Conservation (phyloP, 2,888 invertebrate genomes). For the Catocala nupta region DNA sequence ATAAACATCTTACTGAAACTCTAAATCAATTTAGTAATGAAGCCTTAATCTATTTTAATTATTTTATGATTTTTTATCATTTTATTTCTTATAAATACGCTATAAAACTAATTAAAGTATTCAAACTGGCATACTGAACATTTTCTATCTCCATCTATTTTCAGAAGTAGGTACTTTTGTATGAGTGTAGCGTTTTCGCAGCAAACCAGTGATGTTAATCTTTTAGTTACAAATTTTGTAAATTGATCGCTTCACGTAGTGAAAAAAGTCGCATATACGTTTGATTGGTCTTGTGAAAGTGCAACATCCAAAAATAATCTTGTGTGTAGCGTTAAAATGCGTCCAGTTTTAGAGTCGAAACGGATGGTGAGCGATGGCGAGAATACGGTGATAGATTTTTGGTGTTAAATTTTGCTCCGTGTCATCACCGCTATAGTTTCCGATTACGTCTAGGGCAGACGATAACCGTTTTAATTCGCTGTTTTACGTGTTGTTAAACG, state of each 20-base stretch:
- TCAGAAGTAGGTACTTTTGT: conserved; percentile 91
- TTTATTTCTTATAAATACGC: neutral
- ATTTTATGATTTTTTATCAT: neutral
- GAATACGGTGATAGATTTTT: conserved; percentile 88
- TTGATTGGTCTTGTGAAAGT: conserved; percentile 83
- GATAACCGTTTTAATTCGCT: conserved; percentile 75
- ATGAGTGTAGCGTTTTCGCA: conserved; percentile 88
- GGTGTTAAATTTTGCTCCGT: conserved; percentile 87
- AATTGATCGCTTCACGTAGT: conserved; percentile 82
- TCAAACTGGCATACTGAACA: conserved; percentile 77
- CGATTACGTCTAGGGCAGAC: conserved; percentile 75
- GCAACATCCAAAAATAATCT: conserved; percentile 78
- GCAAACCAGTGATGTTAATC: conserved; percentile 89
- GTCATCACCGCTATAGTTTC: conserved; percentile 84
- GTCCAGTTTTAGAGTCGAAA: conserved; percentile 85
- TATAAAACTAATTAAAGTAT: conserved; percentile 57
- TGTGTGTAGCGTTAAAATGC: conserved; percentile 86
- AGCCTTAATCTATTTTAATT: conserved; percentile 12
- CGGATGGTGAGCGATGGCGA: conserved; percentile 88
- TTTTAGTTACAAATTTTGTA: conserved; percentile 87
- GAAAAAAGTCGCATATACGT: conserved; percentile 77
- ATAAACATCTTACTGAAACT: neutral
- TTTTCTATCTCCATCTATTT: conserved; percentile 90
- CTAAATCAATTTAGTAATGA: neutral
- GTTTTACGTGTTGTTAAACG: conserved; percentile 75